Conservation (phyloP, 2,797 vertebrate species). For the Helarctos malayanus region DNA sequence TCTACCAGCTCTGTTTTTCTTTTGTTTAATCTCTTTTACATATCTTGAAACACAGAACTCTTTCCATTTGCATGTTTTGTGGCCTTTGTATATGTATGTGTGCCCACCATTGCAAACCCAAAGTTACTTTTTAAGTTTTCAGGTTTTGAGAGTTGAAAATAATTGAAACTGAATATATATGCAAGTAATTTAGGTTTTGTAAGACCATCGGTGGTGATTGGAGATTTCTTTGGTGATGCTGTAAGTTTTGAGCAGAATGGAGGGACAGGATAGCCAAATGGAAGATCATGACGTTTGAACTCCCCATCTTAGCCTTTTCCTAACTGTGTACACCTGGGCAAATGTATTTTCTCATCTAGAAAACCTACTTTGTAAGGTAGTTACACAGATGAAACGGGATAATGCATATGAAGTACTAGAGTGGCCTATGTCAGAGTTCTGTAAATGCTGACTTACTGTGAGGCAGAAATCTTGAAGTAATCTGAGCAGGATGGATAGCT, state of each 20-base stretch:
- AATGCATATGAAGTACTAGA: not conserved
- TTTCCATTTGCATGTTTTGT: constrained; percentile 79
- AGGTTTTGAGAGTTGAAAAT: constrained; percentile 72
- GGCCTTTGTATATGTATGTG: constrained; percentile 51
- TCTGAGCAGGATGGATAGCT: not conserved
- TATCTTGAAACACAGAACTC: constrained; percentile 78
- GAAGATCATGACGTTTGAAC: not conserved
- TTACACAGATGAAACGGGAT: not conserved
- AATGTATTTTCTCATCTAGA: not conserved
- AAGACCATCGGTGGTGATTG: not conserved
- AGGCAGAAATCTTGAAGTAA: not conserved
- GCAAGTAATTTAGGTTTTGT: not conserved
- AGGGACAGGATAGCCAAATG: not conserved
- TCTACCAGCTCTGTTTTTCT: constrained; percentile 77
- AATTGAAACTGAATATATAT: not conserved
- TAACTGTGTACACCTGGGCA: not conserved
- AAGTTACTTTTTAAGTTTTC: constrained; percentile 67
- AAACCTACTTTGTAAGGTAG: not conserved
- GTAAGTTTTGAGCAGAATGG: not conserved
- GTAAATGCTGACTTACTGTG: not conserved
- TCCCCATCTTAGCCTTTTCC: not conserved
- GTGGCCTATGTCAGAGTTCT: not conserved
- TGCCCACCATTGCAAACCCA: constrained; percentile 68
- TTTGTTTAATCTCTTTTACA: constrained; percentile 74
- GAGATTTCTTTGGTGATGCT: not conserved